Evolutionary conservation across 37 sponge, comb jelly and placozoan genomes (phyloP), one percentile per base, ranked within the genome.

Genomic region (Cliona cf. orientalis): DNA sequence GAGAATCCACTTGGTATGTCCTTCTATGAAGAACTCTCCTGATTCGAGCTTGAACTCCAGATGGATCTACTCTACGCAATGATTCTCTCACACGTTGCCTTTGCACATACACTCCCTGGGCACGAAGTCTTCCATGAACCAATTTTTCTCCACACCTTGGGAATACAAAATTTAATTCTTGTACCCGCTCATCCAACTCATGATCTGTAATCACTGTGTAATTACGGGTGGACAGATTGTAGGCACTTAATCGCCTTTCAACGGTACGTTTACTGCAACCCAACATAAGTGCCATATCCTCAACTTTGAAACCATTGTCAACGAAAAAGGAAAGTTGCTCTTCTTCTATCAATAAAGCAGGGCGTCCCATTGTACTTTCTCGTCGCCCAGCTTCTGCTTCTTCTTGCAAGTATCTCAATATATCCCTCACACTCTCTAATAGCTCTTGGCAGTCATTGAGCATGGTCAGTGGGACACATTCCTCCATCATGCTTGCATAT

Each of bases 21-120:
- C 90, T 40, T 34, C 90, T 44, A 36, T 80, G 67, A 12, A 89
- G 34, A 42, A 36, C 59, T 44, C 37, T 28, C 45, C 65, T 61
- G 12, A 32, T 34, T n/a, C 83, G 37, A 22, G 42, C 36, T 2
- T 17, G 56, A 53, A 74, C 59, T 36, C 83, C 81, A 69, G 19
- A 23, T 32, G 91, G 86, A 60, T 90, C 91, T 3, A 90, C 81
- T 31, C 86, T 34, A 34, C 64, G 12, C 35, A 85, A 22, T 32
- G 59, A 57, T 49, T 57, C 58, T 57, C 75, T 49, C 5, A 74
- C 59, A 11, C 75, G 34, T 31, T 28, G 9, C 19, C 74, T 29
- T 46, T 91, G 86, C 9, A 91, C 45, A 2, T 42, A 17, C 22
- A 58, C 23, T 14, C 82, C 86, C 34, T 5, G 22, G 32, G 72